phyloP scores from a whole-genome alignment of 2,888 invertebrate species.

The Megalurothrips usitatus region DNA sequence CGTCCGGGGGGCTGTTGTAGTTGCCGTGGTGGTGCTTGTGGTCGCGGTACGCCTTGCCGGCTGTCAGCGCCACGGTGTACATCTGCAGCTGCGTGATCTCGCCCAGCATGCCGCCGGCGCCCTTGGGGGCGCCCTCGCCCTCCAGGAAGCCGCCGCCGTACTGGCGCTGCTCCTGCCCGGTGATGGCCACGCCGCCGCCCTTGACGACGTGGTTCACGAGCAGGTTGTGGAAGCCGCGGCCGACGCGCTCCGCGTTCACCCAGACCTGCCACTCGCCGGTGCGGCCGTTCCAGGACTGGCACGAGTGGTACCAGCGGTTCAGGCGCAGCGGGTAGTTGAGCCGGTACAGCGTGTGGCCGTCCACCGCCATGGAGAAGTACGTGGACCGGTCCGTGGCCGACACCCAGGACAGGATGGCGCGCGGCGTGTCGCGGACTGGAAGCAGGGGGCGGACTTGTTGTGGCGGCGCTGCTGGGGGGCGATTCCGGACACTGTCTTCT shows the following conservation, averaged over 20 bases:
- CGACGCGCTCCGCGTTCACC: conserved; percentile 80
- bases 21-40: conserved; percentile 81
- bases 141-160: conserved; percentile 54
- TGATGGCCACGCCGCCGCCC: conserved; percentile 67
- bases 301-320: conserved; percentile 78
- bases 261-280: conserved; percentile 88
- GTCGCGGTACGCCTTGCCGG: conserved; percentile 80
- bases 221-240: conserved; percentile 79
- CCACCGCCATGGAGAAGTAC: conserved; percentile 74
- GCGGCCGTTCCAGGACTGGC: conserved; percentile 83
- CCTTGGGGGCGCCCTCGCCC: conserved; percentile 51
- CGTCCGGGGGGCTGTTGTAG: conserved; percentile 74
- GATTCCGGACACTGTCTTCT: too few species aligned
- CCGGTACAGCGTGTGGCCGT: conserved; percentile 76
- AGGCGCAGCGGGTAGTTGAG: conserved; percentile 64
- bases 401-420: conserved; percentile 72
- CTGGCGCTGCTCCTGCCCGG: conserved; percentile 68
- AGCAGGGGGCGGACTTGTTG: conserved; percentile 41
- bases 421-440: conserved; percentile 66
- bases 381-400: conserved; percentile 75
- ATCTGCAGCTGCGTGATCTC: conserved; percentile 77
- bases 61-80: conserved; percentile 74
- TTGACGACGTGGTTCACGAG: conserved; percentile 72
- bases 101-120: conserved; percentile 61
- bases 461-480: too few species aligned